These are phyloP conservation scores for Camponotus floridanus DNA, from an alignment of 1,140 invertebrate genomes.

Conservation along the genomic window DNA sequence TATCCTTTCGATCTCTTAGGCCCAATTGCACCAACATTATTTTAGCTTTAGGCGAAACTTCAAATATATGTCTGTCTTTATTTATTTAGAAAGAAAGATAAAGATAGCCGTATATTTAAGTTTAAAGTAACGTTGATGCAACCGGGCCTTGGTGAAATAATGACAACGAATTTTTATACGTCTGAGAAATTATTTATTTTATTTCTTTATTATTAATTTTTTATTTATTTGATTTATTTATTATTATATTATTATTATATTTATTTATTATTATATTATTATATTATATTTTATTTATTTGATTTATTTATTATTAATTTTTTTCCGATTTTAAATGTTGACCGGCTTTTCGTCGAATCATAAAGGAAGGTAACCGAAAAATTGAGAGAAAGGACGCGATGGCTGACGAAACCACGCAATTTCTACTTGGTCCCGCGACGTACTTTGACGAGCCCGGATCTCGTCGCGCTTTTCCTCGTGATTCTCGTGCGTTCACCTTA, in stretches of 20 bases:
- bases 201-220: background rate
- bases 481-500: conserved; percentile 67
- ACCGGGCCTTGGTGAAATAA: too few relatives aligned
- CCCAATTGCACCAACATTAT: too few relatives aligned
- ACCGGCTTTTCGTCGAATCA: background rate
- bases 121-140: too few relatives aligned
- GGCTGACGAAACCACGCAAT: conserved; percentile 29
- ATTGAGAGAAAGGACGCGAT: background rate
- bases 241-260: too few relatives aligned
- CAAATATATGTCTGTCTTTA: too few relatives aligned
- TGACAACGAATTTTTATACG: background rate
- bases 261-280: too few relatives aligned
- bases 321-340: background rate
- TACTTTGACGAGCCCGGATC: conserved; percentile 36
- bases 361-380: conserved; percentile 14
- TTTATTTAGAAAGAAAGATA: too few relatives aligned
- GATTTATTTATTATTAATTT: background rate
- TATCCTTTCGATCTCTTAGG: background rate
- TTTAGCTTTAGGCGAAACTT: too few relatives aligned
- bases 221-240: too few relatives aligned
- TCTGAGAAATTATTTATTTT: background rate
- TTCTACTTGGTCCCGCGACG: conserved; percentile 37
- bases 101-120: too few relatives aligned
- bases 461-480: conserved; percentile 16
- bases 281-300: too few relatives aligned